Evolutionary conservation across 2,797 vertebrate genomes (phyloP), one percentile per base, ranked within the genome.

Genomic region (Jordanella pulchra): DNA sequence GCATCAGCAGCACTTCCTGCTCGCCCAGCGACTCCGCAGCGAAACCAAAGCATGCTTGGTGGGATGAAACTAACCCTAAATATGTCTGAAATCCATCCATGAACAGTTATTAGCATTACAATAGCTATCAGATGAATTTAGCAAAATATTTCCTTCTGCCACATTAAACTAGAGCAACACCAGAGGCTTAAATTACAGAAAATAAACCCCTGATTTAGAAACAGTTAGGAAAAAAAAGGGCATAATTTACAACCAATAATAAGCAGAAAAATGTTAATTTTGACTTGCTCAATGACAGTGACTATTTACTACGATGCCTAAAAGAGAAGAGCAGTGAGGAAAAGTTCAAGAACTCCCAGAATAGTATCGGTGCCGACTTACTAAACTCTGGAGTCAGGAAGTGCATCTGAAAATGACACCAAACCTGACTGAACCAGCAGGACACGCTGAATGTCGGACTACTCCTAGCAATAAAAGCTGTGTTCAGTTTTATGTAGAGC

Each of bases 1-100:
- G 53, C 32, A 4, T 28, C 65, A 76, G 35, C 39, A 72, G n/a
- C 65, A 13, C 27, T 76, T 15, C 6, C 12, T 42, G 27, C 45
- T 64, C 30, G 39, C 32, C 67, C 25, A 21, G 28, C 48, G n/a
- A 25, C 15, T 18, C 21, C 18, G 21, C 27, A 32, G 47, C 12
- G 32, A 54, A 28, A 50, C 45, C 13, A 14, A 21, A 25, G 1
- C 44, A 45, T 45, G 11, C 44, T 12, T 45, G 44, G 11, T 45
- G 44, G 44, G 44, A 45, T 12, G 47, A 48, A 61, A 60, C 55
- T 9, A 32, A 32, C 12, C 10, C 56, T 32, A 10, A 12, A 60
- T 56, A 60, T 10, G 32, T 18, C 56, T 60, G 30, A 30, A 35
- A 35, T 35, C 4, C 30, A 35, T 11, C 30, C 11, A 17, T 56